Evolutionary conservation across 2,888 invertebrate species (phyloP).

Genomic region (Teleogryllus oceanicus): DNA sequence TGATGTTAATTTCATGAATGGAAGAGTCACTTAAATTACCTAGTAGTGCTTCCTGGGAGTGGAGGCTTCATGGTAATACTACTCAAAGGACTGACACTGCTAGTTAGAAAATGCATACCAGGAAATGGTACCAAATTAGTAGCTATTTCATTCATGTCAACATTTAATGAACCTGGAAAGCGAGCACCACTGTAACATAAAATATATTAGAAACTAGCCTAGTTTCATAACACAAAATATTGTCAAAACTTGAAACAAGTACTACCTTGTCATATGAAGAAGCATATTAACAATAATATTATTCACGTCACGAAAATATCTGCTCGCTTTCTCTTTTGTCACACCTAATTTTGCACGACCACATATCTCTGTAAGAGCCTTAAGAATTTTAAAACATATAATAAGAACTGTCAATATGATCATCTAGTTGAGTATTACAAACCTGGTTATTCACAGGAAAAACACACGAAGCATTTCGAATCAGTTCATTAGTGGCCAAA

Average conservation of each 20-base stretch:
- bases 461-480: slow-evolving; percentile 53
- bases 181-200: slow-evolving; percentile 51
- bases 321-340: slow-evolving; percentile 46
- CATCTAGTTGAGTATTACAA: background rate
- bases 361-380: slow-evolving; percentile 52
- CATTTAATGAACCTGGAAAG: slow-evolving; percentile 55
- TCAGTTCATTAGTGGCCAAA: slow-evolving; percentile 50
- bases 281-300: slow-evolving; percentile 55
- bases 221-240: background rate
- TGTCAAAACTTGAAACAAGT: background rate
- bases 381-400: slow-evolving; percentile 21
- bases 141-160: slow-evolving; percentile 55
- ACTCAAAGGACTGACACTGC: slow-evolving; percentile 51
- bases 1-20: no score
- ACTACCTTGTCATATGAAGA: slow-evolving; percentile 54
- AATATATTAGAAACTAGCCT: no score
- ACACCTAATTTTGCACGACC: slow-evolving; percentile 45
- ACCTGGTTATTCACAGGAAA: slow-evolving; percentile 55
- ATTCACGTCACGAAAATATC: slow-evolving; percentile 55
- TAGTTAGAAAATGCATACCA: slow-evolving; percentile 52
- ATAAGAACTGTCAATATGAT: background rate
- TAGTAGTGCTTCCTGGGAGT: background rate
- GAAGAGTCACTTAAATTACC: no score
- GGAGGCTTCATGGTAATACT: background rate
- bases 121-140: slow-evolving; percentile 57